These are phyloP conservation scores for Tetropium fuscum DNA, from an alignment of 2,888 invertebrate genomes.

Conservation along the genomic window DNA sequence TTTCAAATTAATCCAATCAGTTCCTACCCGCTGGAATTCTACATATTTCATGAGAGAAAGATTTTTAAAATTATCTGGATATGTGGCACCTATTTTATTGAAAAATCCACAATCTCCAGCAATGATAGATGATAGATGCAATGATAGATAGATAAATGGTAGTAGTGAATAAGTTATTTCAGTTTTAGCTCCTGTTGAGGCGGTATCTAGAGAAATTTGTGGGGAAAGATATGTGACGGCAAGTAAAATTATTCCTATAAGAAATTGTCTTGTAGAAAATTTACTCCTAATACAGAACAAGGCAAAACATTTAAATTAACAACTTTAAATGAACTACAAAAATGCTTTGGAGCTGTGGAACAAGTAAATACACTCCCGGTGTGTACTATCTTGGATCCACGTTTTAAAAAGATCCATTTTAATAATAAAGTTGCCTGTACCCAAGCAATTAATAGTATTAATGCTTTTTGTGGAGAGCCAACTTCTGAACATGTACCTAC, in stretches of 20 bases:
- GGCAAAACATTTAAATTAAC: constrained; percentile 20
- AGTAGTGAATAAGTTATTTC: constrained; percentile 29
- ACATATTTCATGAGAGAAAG: constrained; percentile 39
- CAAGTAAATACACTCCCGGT: constrained; percentile 22
- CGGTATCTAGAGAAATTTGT: constrained; percentile 52
- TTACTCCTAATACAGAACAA: too few relatives aligned
- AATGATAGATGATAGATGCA: constrained; percentile 54
- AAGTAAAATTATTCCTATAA: constrained; percentile 53
- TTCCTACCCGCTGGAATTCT: constrained; percentile 50
- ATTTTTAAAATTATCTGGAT: constrained; percentile 39
- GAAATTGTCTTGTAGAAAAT: constrained; percentile 46
- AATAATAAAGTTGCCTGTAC: constrained; percentile 20
- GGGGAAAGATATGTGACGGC: constrained; percentile 51
- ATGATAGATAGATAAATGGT: constrained; percentile 51
- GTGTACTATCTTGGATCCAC: constrained; percentile 30
- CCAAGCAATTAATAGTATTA: constrained; percentile 7
- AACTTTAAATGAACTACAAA: constrained; percentile 18
- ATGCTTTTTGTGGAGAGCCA: too few relatives aligned
- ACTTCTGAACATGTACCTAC: too few relatives aligned
- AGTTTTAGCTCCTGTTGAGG: constrained; percentile 49
- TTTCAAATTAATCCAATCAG: not conserved
- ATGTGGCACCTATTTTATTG: constrained; percentile 45
- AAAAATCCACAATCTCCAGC: constrained; percentile 48
- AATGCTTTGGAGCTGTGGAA: constrained; percentile 29
- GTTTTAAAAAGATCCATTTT: constrained; percentile 45